phyloP scores from a whole-genome alignment of 2,888 invertebrate genomes.

The Sphecodes monilicornis region DNA sequence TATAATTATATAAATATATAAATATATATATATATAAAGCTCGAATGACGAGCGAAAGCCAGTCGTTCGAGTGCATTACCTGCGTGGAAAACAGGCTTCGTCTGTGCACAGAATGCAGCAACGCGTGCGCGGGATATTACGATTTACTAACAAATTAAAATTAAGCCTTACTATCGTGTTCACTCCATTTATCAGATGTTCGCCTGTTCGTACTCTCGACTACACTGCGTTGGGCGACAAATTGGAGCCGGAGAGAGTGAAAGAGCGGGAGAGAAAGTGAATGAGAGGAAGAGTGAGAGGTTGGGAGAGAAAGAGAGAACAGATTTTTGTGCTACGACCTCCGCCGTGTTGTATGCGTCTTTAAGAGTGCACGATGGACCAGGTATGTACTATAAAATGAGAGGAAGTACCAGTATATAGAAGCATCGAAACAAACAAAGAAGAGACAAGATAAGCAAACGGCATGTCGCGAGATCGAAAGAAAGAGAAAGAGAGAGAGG shows the following conservation, averaged over 20 bases:
- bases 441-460: background rate
- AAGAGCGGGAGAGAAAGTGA: conserved; percentile 36
- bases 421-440: background rate
- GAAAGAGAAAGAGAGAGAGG: conserved; percentile 29
- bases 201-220: conserved; percentile 72
- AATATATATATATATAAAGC: conserved; percentile 12
- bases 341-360: conserved; percentile 55
- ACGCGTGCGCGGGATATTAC: conserved; percentile 58
- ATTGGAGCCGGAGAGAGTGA: conserved; percentile 4
- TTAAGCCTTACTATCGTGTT: conserved; percentile 75
- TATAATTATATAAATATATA: conserved; percentile 9
- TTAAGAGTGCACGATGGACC: conserved; percentile 50
- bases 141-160: conserved; percentile 72
- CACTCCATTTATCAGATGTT: conserved; percentile 73
- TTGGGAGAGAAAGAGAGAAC: conserved; percentile 10
- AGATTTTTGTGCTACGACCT: conserved; percentile 51
- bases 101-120: conserved; percentile 44
- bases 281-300: conserved; percentile 1
- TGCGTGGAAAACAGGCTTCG: conserved; percentile 52
- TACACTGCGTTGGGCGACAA: conserved; percentile 67
- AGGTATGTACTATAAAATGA: conserved; percentile 1
- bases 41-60: conserved; percentile 30
- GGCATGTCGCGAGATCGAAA: background rate
- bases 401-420: conserved; percentile 5
- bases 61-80: conserved; percentile 52